phyloP scores from a whole-genome alignment of 2,888 invertebrate species.

The Ellobium chinense region DNA sequence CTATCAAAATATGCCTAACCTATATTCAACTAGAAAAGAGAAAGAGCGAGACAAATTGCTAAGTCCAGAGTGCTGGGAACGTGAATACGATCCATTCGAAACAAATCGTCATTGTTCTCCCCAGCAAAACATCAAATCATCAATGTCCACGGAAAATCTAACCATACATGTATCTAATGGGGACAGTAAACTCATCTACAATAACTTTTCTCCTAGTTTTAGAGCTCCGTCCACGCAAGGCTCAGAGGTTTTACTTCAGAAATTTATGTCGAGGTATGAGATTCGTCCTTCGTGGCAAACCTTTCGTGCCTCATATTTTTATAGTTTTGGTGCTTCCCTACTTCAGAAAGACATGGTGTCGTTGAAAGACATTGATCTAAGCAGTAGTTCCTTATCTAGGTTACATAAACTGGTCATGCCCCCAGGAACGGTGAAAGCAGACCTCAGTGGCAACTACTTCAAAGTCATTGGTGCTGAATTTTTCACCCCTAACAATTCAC shows the following conservation, averaged over 20 bases:
- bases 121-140: no score
- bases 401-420: background rate
- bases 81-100: background rate
- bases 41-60: background rate
- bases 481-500: background rate
- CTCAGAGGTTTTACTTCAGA: background rate
- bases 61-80: background rate
- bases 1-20: background rate
- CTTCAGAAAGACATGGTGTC: no score
- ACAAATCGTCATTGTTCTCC: no score
- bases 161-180: background rate
- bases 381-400: background rate
- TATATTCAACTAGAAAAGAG: no score
- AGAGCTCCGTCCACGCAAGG: no score
- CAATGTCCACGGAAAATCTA: background rate
- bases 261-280: background rate
- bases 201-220: background rate
- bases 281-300: background rate
- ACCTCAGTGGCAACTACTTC: background rate
- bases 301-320: background rate
- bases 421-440: background rate
- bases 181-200: background rate
- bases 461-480: background rate
- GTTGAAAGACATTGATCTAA: background rate
- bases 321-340: background rate